These are phyloP conservation scores for Nesogale talazaci DNA, from an alignment of 2,113 vertebrate genomes.

Conservation along the genomic window DNA sequence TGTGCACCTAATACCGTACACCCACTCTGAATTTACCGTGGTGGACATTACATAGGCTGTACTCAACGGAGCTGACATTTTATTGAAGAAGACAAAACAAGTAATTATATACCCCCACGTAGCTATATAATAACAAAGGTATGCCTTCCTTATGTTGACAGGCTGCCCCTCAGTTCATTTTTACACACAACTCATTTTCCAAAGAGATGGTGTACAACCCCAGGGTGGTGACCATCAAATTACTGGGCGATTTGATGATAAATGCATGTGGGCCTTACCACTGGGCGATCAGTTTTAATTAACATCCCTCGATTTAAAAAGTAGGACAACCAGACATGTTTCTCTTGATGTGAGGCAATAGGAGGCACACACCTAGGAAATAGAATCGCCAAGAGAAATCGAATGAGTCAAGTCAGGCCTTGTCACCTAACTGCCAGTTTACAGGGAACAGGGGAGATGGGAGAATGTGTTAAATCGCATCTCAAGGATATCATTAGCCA, in stretches of 20 bases:
- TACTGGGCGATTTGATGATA: conserved; percentile 27
- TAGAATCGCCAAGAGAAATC: conserved; percentile 42
- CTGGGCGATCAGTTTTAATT: not conserved
- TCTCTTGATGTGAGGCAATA: conserved; percentile 37
- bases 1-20: not conserved
- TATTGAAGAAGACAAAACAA: conserved; percentile 28
- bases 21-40: not conserved
- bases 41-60: not conserved
- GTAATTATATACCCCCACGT: not conserved
- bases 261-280: not conserved
- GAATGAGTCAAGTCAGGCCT: conserved; percentile 45
- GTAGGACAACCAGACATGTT: conserved; percentile 48
- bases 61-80: not conserved
- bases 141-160: not conserved
- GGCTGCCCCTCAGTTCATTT: conserved; percentile 42
- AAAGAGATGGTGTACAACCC: conserved; percentile 46
- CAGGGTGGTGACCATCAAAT: conserved; percentile 1
- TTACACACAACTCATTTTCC: conserved; percentile 39
- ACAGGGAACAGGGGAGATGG: not conserved
- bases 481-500: conserved; percentile 11
- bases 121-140: conserved; percentile 37
- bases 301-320: conserved; percentile 30
- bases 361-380: conserved; percentile 37
- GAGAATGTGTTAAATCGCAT: conserved; percentile 28
- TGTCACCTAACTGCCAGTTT: not conserved